phyloP scores from a whole-genome alignment of 1,140 invertebrate species.

The Pogonomyrmex barbatus region DNA sequence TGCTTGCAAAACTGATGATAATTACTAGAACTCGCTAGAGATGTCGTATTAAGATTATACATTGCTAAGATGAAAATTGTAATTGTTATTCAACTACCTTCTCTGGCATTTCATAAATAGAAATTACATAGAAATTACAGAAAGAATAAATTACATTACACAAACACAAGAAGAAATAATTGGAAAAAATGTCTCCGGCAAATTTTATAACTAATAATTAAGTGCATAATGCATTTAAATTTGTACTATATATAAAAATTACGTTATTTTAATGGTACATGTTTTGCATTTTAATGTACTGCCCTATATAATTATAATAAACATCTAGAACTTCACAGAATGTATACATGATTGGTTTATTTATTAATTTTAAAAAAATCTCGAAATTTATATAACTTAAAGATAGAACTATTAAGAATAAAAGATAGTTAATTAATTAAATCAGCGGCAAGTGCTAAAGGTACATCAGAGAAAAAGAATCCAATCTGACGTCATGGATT shows the following conservation, averaged over 20 bases:
- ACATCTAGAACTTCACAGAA: neutral
- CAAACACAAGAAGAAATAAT: neutral
- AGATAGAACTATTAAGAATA: conserved; percentile 17
- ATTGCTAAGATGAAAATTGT: neutral
- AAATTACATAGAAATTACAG: neutral
- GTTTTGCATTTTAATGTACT: neutral
- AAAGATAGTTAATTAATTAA: conserved; percentile 58
- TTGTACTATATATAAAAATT: neutral
- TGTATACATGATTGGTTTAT: neutral
- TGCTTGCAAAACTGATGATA: neutral
- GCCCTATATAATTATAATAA: neutral
- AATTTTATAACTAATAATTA: neutral
- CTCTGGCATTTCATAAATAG: neutral
- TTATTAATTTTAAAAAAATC: neutral
- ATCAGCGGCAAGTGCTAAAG: conserved; percentile 35
- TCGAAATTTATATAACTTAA: conserved; percentile 1
- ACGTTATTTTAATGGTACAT: neutral
- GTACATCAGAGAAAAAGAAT: conserved; percentile 23
- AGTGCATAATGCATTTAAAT: neutral
- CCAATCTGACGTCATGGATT: conserved; percentile 50
- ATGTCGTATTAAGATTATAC: neutral
- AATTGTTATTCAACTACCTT: neutral
- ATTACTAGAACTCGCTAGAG: neutral
- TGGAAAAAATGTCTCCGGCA: neutral
- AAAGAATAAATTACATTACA: neutral